These are phyloP conservation scores for Hypotaenidia philippensis DNA, from an alignment of 2,797 vertebrate species.

Conservation along the genomic window DNA sequence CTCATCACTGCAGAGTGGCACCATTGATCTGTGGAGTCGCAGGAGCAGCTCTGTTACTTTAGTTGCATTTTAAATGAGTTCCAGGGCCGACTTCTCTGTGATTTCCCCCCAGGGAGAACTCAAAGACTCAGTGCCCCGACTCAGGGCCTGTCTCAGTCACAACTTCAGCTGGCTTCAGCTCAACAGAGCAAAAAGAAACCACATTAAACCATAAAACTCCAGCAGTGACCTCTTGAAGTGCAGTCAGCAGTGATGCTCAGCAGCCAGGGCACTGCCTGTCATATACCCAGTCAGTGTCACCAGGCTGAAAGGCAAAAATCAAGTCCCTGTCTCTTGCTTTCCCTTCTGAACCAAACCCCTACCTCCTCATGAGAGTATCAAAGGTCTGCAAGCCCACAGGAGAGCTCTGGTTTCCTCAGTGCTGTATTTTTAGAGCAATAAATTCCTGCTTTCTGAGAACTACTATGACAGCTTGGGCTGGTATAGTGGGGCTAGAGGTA, in stretches of 20 bases:
- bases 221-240: constrained; percentile 25
- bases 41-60: background rate
- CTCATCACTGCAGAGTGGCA: background rate
- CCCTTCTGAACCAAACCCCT: background rate
- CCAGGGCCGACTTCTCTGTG: background rate
- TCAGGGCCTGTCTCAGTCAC: background rate
- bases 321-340: background rate
- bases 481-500: background rate
- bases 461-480: background rate
- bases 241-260: background rate
- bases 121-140: background rate
- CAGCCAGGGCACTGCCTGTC: constrained; percentile 17
- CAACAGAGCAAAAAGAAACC: constrained; percentile 18
- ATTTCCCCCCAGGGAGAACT: constrained; percentile 26
- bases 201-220: background rate
- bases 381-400: background rate
- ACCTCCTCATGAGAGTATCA: background rate
- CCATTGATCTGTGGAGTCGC: background rate
- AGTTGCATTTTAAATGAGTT: constrained; percentile 9
- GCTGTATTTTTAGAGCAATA: constrained; percentile 4
- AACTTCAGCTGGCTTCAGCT: constrained; percentile 38
- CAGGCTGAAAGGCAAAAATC: background rate
- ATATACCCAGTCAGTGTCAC: background rate
- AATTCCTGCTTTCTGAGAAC: constrained; percentile 10
- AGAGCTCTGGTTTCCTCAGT: background rate